Percentiles rank a stretch among this genome's conserved stretches.
These are phyloP conservation scores for Mythimna albipuncta DNA, from an alignment of 2,888 invertebrate genomes.

Conservation along the genomic window DNA sequence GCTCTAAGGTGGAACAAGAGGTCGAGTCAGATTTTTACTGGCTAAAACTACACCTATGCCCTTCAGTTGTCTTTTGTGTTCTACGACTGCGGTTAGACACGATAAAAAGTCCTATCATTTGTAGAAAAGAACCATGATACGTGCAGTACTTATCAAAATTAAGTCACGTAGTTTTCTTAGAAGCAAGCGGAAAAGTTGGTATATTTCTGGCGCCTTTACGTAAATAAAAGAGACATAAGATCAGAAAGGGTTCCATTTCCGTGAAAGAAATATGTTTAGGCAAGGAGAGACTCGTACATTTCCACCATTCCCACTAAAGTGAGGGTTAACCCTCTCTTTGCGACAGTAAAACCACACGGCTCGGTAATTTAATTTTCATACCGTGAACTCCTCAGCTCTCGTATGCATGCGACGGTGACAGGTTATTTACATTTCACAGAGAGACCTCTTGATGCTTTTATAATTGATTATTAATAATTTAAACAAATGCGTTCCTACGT, in stretches of 20 bases:
- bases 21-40: too few relatives aligned
- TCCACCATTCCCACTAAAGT: slow-evolving; percentile 37
- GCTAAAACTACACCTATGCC: too few relatives aligned
- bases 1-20: too few relatives aligned
- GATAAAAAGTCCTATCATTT: too few relatives aligned
- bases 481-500: slow-evolving; percentile 14
- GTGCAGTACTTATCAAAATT: too few relatives aligned
- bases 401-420: slow-evolving; percentile 62
- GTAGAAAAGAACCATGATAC: too few relatives aligned
- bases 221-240: slow-evolving; percentile 4
- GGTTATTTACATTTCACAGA: slow-evolving; percentile 74
- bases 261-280: background rate
- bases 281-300: slow-evolving; percentile 15
- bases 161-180: background rate
- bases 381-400: slow-evolving; percentile 49
- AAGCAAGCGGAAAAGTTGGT: too few relatives aligned
- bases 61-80: too few relatives aligned
- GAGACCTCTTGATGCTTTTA: slow-evolving; percentile 64
- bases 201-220: background rate
- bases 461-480: slow-evolving; percentile 70
- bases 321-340: slow-evolving; percentile 46
- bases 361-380: slow-evolving; percentile 65
- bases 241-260: background rate
- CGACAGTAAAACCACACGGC: slow-evolving; percentile 43
- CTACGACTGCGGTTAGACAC: too few relatives aligned